Evolutionary conservation across 2,113 vertebrate species (phyloP).

Genomic region (Gymnocephalus cernua): DNA sequence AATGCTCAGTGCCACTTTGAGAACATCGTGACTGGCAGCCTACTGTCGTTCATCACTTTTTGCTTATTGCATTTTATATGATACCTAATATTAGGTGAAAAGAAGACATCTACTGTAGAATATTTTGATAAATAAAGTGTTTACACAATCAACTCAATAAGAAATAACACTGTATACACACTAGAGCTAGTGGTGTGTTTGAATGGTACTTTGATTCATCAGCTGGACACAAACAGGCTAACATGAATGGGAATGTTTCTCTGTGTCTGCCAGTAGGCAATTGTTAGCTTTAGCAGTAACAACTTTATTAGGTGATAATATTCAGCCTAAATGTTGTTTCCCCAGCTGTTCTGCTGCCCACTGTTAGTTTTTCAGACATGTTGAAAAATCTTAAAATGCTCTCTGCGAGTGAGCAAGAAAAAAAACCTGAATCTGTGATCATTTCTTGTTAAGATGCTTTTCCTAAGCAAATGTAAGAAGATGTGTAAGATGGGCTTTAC

Average conservation of each 20-base stretch:
- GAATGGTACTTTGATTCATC: too few species aligned
- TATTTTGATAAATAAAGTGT: background rate
- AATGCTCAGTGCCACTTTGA: background rate
- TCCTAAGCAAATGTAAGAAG: constrained; percentile 3
- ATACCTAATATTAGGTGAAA: background rate
- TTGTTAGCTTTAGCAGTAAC: background rate
- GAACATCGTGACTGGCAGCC: background rate
- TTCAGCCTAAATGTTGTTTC: background rate
- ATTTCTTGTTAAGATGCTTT: constrained; percentile 24
- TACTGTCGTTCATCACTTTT: background rate
- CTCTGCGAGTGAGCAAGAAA: background rate
- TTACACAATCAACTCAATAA: background rate
- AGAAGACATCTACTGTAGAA: too few species aligned
- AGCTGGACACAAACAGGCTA: too few species aligned
- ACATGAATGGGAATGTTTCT: background rate
- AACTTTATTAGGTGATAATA: background rate
- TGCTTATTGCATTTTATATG: background rate
- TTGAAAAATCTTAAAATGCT: background rate
- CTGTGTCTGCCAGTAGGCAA: background rate
- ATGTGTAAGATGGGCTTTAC: background rate
- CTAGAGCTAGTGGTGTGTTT: too few species aligned
- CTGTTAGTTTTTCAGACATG: background rate
- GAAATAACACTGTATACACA: background rate
- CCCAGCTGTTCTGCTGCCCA: too few species aligned
- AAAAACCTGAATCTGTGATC: constrained; percentile 6